A percentile compares a stretch with the other conserved stretches of the same genome.
These are phyloP conservation scores for Sesia bembeciformis DNA, from an alignment of 2,888 invertebrate genomes.

Conservation along the genomic window DNA sequence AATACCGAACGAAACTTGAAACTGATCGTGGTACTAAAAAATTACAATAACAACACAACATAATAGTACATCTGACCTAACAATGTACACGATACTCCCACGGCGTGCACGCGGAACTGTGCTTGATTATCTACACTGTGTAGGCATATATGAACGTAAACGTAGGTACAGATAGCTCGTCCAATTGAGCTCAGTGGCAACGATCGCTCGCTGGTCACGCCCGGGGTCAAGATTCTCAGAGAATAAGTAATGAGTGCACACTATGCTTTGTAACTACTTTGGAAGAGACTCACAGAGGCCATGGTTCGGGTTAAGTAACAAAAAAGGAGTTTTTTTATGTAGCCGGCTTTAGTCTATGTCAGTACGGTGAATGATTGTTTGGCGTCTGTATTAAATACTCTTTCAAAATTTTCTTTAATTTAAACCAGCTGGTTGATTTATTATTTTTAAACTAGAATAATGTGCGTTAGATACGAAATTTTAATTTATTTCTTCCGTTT, in stretches of 20 bases:
- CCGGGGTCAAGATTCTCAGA: constrained; percentile 58
- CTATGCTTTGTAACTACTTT: neutral
- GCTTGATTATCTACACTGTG: neutral
- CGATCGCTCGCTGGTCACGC: constrained; percentile 61
- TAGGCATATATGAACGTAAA: constrained; percentile 1
- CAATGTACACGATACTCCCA: neutral
- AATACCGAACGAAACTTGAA: no score
- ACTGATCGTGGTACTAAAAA: neutral
- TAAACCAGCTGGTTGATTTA: no score
- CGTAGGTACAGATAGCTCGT: constrained; percentile 3
- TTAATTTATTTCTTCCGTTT: no score
- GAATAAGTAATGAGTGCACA: constrained; percentile 20
- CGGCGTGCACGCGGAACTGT: neutral
- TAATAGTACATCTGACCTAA: neutral
- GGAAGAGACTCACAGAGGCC: neutral
- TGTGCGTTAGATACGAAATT: no score
- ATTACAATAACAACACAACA: neutral
- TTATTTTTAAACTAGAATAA: no score
- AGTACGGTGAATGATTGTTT: no score
- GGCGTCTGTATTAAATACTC: no score
- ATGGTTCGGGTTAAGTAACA: neutral
- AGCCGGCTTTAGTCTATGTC: no score
- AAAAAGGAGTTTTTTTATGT: no score
- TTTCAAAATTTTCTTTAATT: no score
- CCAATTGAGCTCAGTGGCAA: constrained; percentile 65